Evolutionary conservation across 2,797 vertebrate genomes (phyloP).

Genomic region (Diplodus puntazzo): DNA sequence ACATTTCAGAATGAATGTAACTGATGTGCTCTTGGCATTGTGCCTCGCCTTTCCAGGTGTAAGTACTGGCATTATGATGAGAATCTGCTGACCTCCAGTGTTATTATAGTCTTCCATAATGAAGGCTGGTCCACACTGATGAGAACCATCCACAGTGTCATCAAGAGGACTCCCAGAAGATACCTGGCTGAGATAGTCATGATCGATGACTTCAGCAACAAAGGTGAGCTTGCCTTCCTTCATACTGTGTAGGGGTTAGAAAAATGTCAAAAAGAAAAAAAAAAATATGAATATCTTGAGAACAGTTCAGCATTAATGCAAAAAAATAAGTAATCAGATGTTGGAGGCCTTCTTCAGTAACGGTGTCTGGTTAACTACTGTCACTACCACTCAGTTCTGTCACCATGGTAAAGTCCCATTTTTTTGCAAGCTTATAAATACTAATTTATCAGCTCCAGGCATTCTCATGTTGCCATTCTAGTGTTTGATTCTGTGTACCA

Average conservation of each 20-base stretch:
- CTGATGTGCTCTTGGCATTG: neutral
- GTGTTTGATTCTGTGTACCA: neutral
- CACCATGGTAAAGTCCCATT: neutral
- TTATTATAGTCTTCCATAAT: constrained; percentile 99
- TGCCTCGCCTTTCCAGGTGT: constrained; percentile 85
- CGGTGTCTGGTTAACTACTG: neutral
- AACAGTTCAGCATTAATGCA: neutral
- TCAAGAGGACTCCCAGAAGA: constrained; percentile 95
- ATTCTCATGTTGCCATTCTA: neutral
- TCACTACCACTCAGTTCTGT: neutral
- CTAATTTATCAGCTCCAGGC: too few relatives aligned
- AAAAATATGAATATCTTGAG: neutral
- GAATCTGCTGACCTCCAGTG: constrained; percentile 93
- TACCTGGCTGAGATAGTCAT: constrained; percentile 97
- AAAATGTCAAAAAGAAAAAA: too few relatives aligned
- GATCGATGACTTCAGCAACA: constrained; percentile 99
- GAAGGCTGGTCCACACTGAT: constrained; percentile 99
- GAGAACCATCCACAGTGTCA: constrained; percentile 98
- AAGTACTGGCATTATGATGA: constrained; percentile 98
- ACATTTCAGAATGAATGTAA: neutral
- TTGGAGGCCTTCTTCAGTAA: neutral
- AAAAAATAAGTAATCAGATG: neutral
- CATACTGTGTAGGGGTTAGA: neutral
- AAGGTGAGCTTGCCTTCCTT: constrained; percentile 85
- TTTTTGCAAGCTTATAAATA: neutral